Percentiles rank a stretch among this genome's conserved stretches.
Evolutionary conservation across 2,113 vertebrate genomes (phyloP).

Genomic region (Emberiza fucata): DNA sequence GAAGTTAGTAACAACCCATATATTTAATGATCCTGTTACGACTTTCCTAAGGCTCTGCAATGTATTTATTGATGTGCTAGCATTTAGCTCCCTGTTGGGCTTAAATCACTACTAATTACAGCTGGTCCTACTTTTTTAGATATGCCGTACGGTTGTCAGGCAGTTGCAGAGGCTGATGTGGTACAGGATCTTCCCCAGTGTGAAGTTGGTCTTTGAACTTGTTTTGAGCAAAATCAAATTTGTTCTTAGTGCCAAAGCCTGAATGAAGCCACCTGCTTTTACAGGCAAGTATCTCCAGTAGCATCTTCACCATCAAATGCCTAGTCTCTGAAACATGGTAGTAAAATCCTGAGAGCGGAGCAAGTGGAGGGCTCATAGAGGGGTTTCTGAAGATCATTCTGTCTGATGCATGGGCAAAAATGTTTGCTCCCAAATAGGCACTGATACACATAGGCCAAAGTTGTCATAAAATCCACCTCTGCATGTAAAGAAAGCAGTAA

Average conservation of each 20-base stretch:
- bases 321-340: neutral
- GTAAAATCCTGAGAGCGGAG: neutral
- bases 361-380: neutral
- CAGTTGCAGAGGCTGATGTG: neutral
- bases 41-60: neutral
- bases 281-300: neutral
- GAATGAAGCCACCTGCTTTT: neutral
- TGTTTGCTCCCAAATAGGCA: neutral
- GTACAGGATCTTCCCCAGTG: neutral
- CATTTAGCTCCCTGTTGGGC: neutral
- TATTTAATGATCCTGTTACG: neutral
- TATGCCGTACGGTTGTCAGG: neutral
- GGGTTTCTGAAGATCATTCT: neutral
- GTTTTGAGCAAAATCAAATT: neutral
- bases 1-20: neutral
- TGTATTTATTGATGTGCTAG: neutral
- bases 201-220: neutral
- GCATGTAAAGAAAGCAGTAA: neutral
- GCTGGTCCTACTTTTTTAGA: neutral
- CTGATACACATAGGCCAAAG: neutral
- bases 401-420: neutral
- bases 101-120: slow-evolving; percentile 36
- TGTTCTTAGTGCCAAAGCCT: neutral
- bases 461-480: neutral
- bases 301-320: neutral